Percentiles rank a stretch among this genome's conserved stretches.
These are phyloP conservation scores for Hylyphantes graminicola DNA, from an alignment of 1,140 invertebrate species.

Conservation along the genomic window DNA sequence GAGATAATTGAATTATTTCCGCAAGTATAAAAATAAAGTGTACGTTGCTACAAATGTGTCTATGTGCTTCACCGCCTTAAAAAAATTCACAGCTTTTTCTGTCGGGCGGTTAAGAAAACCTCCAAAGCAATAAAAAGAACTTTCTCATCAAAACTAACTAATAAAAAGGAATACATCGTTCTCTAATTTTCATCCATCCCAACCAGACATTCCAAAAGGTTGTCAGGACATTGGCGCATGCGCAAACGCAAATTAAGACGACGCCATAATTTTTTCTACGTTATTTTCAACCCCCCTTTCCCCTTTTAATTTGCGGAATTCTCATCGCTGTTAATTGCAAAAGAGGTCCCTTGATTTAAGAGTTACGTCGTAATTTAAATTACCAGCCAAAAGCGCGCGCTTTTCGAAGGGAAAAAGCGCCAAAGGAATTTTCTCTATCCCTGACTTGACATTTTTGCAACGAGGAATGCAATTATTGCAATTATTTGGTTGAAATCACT, in stretches of 20 bases:
- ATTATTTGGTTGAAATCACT: slow-evolving; percentile 60
- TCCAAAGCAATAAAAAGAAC: no score
- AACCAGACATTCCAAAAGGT: slow-evolving; percentile 27
- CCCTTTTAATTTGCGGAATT: slow-evolving; percentile 58
- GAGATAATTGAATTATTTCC: no score
- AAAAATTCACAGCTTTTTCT: no score
- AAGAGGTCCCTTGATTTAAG: slow-evolving; percentile 54
- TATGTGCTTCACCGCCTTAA: no score
- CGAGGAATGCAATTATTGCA: slow-evolving; percentile 60
- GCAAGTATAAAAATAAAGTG: no score
- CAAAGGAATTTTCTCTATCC: slow-evolving; percentile 3
- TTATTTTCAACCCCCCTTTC: slow-evolving; percentile 16
- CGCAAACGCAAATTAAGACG: slow-evolving; percentile 47
- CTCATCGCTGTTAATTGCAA: slow-evolving; percentile 55
- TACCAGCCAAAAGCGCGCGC: slow-evolving; percentile 49
- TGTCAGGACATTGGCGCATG: slow-evolving; percentile 55
- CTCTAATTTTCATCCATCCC: neutral
- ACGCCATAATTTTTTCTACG: neutral
- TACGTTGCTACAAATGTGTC: no score
- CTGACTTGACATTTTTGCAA: slow-evolving; percentile 42
- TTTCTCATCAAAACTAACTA: no score
- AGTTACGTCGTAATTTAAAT: slow-evolving; percentile 60
- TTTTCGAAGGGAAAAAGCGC: no score
- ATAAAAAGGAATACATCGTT: no score
- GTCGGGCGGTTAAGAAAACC: no score